A percentile compares a stretch with the other conserved stretches of the same genome.
Conservation (phyloP, 2,888 invertebrate species). For the Alcis repandata region DNA sequence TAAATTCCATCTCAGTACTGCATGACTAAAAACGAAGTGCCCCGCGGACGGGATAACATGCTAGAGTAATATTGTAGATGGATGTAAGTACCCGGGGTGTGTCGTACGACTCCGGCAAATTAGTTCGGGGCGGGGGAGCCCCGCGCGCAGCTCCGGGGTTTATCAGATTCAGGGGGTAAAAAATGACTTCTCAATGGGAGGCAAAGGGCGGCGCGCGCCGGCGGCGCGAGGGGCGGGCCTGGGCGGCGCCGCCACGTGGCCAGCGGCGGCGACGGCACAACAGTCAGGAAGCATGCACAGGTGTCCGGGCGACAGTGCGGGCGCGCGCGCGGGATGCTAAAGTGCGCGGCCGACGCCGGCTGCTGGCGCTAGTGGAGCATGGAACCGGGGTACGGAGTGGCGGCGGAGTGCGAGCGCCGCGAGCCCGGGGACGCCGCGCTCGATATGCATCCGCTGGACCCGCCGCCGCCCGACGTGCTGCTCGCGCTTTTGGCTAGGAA, state of each 20-base stretch:
- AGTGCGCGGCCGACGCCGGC: constrained; percentile 51
- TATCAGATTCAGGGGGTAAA: constrained; percentile 86
- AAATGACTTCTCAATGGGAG: constrained; percentile 86
- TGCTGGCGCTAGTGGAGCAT: constrained; percentile 68
- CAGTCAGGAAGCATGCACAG: constrained; percentile 61
- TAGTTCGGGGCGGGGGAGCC: constrained; percentile 86
- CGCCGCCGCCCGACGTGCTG: constrained; percentile 94
- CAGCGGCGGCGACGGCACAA: constrained; percentile 53
- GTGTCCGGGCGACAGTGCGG: constrained; percentile 57
- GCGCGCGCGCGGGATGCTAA: constrained; percentile 63
- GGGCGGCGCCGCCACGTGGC: constrained; percentile 84
- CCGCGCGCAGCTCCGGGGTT: constrained; percentile 76
- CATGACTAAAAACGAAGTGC: constrained; percentile 81
- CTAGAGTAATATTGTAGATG: constrained; percentile 86
- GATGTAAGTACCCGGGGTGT: constrained; percentile 86
- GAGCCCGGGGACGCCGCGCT: constrained; percentile 69
- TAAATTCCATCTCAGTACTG: constrained; percentile 68
- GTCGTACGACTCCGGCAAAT: constrained; percentile 85
- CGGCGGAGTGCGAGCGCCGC: constrained; percentile 67
- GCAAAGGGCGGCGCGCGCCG: constrained; percentile 73
- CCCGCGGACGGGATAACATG: constrained; percentile 84
- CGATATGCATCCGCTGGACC: constrained; percentile 78
- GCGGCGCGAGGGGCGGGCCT: constrained; percentile 73
- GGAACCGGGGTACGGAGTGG: constrained; percentile 69
- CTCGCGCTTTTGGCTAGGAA: constrained; percentile 94